A percentile compares a stretch with the other conserved stretches of the same genome.
Evolutionary conservation across 2,888 invertebrate species (phyloP).

Genomic region (Nebria brevicollis): DNA sequence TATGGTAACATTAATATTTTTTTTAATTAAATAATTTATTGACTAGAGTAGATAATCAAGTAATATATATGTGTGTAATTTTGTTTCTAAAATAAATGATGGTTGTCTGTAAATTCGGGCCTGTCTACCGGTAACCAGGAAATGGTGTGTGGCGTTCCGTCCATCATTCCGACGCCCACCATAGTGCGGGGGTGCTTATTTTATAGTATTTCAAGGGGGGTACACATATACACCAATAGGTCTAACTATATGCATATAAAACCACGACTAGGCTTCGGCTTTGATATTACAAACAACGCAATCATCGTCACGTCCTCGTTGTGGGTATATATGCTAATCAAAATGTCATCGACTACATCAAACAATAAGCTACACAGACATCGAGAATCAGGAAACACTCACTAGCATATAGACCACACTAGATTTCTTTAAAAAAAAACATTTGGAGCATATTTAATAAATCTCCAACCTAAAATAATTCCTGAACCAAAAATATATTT

Average conservation of each 20-base stretch:
- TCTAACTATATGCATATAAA: background rate
- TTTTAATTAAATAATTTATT: too few relatives aligned
- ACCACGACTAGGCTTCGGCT: background rate
- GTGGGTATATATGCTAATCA: conserved; percentile 24
- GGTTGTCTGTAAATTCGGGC: conserved; percentile 8
- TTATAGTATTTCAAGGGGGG: background rate
- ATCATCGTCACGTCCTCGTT: conserved; percentile 14
- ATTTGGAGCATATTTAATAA: too few relatives aligned
- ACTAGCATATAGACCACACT: too few relatives aligned
- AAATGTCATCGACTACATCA: conserved; percentile 19
- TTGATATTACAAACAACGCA: background rate
- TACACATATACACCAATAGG: background rate
- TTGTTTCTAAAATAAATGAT: background rate
- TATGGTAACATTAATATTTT: too few relatives aligned
- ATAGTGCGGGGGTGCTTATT: background rate
- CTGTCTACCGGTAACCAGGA: conserved; percentile 12
- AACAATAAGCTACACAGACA: background rate
- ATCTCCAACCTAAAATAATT: too few relatives aligned
- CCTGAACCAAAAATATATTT: too few relatives aligned
- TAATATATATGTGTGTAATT: background rate
- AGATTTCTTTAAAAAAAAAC: too few relatives aligned
- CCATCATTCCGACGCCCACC: conserved; percentile 15
- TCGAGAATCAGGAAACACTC: too few relatives aligned
- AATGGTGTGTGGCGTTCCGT: conserved; percentile 18
- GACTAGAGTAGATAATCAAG: too few relatives aligned